Percentiles rank a stretch among this genome's conserved stretches.
Conservation (phyloP, 2,113 vertebrate species). For the Lonchura striata region DNA sequence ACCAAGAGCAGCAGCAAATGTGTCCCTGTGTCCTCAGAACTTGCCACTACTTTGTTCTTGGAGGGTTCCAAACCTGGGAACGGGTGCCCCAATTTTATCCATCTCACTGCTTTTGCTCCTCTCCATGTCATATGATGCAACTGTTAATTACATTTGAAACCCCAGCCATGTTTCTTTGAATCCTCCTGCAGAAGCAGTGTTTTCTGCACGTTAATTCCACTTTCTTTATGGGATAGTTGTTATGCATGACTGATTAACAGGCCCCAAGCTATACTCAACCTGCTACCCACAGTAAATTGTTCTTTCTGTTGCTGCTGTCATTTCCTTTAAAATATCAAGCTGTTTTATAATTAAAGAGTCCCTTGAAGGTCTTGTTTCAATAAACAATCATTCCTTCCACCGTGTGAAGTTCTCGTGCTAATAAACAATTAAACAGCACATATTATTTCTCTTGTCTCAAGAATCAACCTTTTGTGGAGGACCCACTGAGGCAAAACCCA, state of each 20-base stretch:
- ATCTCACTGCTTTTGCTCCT: background rate
- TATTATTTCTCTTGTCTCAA: background rate
- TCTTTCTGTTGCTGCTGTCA: constrained; percentile 20
- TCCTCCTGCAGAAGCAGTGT: background rate
- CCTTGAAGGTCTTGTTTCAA: constrained; percentile 51
- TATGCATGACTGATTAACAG: constrained; percentile 41
- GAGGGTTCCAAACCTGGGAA: background rate
- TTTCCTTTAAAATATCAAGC: constrained; percentile 61
- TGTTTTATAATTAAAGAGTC: constrained; percentile 62
- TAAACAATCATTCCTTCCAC: constrained; percentile 44
- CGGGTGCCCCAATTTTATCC: background rate
- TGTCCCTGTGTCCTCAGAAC: background rate
- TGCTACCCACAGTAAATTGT: constrained; percentile 43
- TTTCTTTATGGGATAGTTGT: background rate
- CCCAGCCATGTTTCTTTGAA: background rate
- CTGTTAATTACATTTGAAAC: background rate
- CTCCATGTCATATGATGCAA: background rate
- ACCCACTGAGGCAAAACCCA: background rate
- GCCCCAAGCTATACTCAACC: constrained; percentile 51
- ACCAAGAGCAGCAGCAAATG: background rate
- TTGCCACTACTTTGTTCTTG: background rate
- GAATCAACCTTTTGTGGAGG: background rate
- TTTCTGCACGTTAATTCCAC: background rate
- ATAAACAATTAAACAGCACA: constrained; percentile 37
- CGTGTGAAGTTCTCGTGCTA: background rate